Base-by-base conservation (phyloP, 2,113 vertebrate genomes). In the Microcebus lehilahytsara region DNA sequence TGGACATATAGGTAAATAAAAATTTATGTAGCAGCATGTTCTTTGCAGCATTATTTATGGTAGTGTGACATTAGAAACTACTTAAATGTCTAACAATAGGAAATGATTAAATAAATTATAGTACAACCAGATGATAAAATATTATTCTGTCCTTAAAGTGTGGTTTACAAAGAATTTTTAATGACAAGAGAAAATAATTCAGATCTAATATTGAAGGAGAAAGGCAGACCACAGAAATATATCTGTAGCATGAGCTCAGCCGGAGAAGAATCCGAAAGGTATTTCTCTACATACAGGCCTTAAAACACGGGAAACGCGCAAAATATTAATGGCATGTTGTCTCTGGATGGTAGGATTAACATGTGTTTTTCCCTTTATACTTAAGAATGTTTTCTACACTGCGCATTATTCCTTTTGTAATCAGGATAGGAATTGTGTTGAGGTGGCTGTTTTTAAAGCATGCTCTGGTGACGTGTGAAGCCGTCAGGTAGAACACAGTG, bases 111-210 rank as follows among this genome's bases (percentile, higher is more conserved):
- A 62, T 95, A 85, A 90, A 75, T 90, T 88, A 93, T 71, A 86
- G 53, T 51, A 77, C 60, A 85, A 34, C 14, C 46, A 58, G 56
- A 93, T 80, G 79, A 66, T 96, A 93, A 95, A 95, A 87, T 89
- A 91, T 87, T 90, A 93, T 58, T 95, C 91, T 81, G 17, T 27
- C 78, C 92, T 88, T 95, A 94, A 87, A 92, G 46, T 85, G 81
- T 27, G 51, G 77, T 77, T 91, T 88, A 58, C 83, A 88, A 85
- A 85, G 86, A 64, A 53, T 60, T 88, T 58, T 96, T 95, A 80
- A 93, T 91, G 91, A 90, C 69, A 95, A 92, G 79, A 69, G 77
- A 74, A 94, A 93, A 69, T 46, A 60, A 40, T 83, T 96, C 74
- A 92, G 74, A 69, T 86, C 25, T 22, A 66, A 79, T 53, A 66